Evolutionary conservation across 2,113 vertebrate genomes (phyloP), one percentile per base, ranked within the genome.

Genomic region (Azemiops feae): DNA sequence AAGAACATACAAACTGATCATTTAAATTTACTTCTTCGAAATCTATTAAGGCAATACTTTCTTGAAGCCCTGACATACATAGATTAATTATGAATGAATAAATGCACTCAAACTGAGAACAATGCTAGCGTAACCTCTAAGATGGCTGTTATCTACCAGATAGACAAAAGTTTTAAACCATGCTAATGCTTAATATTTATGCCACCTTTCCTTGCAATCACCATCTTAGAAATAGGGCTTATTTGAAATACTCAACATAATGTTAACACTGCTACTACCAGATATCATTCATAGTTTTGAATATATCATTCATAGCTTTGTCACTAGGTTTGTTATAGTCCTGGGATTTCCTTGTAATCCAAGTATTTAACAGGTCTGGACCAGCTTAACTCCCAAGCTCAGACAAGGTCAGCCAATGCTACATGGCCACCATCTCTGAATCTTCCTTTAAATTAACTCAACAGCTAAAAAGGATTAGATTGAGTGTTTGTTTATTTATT

Each of bases 61-160:
- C 92, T 92, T 95, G 95, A 86, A 89, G 22, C 53, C 18, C 52
- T 87, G 91, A 90, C 94, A 94, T 92, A 88, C 93, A 92, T 50
- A 92, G 7, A 92, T 91, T 93, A 97, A 95, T 91, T 92, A 54
- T 52, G n/a, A 74, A 95, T 87, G 20, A 94, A 93, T 87, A 95
- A 94, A 53, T 25, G 93, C 47, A 89, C 20, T 64, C 52, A 91
- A 3, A 96, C 5, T 23, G 89, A 92, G 53, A 93, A 27, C 90
- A 88, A 94, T 25, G 60, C 34, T 85, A 91, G 50, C 55, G 10
- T 88, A 90, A 85, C 88, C 89, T 94, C 94, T 53, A 95, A 94
- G 7, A n/a, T 9, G 64, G 74, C 14, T 93, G 81, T 53, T 94
- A 94, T 94, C 93, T 94, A 55, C 34, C 88, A 94, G 60, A 85